Evolutionary conservation across 2,888 invertebrate species (phyloP), one percentile per base, ranked within the genome.

Genomic region (Agapostemon virescens): DNA sequence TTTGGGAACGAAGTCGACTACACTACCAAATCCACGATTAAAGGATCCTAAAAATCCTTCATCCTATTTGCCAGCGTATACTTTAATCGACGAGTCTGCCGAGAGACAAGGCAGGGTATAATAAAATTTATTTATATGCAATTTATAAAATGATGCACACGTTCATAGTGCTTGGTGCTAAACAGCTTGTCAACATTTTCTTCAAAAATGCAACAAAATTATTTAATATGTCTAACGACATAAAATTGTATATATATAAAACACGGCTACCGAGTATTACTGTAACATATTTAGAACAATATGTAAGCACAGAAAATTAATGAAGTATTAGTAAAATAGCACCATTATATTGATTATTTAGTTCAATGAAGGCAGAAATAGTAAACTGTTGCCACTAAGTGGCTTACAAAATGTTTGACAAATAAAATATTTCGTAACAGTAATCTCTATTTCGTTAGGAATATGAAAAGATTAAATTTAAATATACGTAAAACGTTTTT

Each of bases 71-170:
- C 92, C 92, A 3, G 92, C 92, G 9, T 88, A 92, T 61, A 89
- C 85, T 26, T 85, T 93, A 17, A 76, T 69, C 4, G 91, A 93
- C 55, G 88, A 89, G 38, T 89, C 90, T 15, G 81, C 91, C 7
- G 92, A 93, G 42, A 88, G 92, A 66, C 85, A 91, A 23, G 92
- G 92, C 68, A 88, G 92, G 83, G 82, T 75, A 75, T 88, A 86
- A 85, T 1, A 38, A 33, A 45, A 67, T 67, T 30, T 11, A 58
- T 64, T 72, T 68, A 26, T 64, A 40, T 6, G 17, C 23, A 69
- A 74, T 68, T 49, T n/a, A 23, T 26, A 42, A 23, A 30, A 45
- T n/a, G 13, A 6, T n/a, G 20, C 11, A 66, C 38, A n/a, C 40
- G 38, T 30, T 49, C n/a, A 38, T 45, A 81, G 49, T 74, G 70